Evolutionary conservation across 2,113 vertebrate genomes (phyloP), one percentile per base, ranked within the genome.

Genomic region (Nannospalax galili): DNA sequence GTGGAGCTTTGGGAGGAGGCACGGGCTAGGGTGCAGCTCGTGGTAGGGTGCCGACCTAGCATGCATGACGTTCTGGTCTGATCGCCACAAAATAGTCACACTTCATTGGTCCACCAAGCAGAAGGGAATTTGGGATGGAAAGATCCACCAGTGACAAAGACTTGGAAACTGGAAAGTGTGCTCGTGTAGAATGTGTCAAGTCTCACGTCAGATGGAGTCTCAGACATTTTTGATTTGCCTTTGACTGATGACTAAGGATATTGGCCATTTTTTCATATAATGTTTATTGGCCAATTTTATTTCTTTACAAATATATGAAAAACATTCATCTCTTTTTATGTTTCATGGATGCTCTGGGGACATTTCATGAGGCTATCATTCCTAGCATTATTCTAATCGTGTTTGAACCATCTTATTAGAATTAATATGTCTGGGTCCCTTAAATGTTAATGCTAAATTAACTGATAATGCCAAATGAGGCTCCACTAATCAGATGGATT

Each of bases 331-430:
- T 87, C 67, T 30, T 28, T 52, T 78, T 52, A 14, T 86, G 22
- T 88, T 52, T 84, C 62, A 90, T 0, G 0, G 7, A 56, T 75
- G 58, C n/a, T 88, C 30, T 91, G 30, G 11, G 88, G 16, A 42
- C 22, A 32, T 52, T 74, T 28, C 22, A 65, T 26, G 40, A 70
- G 19, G 26, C 67, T 80, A 10, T 24, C 74, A 5, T 79, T 79
- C 45, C 40, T 74, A 84, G 52, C 45, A 64, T 74, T 72, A 60
- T 19, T 95, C 11, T 22, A 88, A 28, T 48, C 58, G 56, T 30
- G 5, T 48, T 69, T 91, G 67, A 95, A 70, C 26, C 58, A 60
- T 78, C 42, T 88, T 74, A 90, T 78, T 97, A 70, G 69, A 94
- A 52, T 75, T 32, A 52, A 28, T 84, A 22, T 72, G 60, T 74